A percentile compares a stretch with the other conserved stretches of the same genome.
Conservation (phyloP, 2,113 vertebrate species). For the Gallinago undulata region DNA sequence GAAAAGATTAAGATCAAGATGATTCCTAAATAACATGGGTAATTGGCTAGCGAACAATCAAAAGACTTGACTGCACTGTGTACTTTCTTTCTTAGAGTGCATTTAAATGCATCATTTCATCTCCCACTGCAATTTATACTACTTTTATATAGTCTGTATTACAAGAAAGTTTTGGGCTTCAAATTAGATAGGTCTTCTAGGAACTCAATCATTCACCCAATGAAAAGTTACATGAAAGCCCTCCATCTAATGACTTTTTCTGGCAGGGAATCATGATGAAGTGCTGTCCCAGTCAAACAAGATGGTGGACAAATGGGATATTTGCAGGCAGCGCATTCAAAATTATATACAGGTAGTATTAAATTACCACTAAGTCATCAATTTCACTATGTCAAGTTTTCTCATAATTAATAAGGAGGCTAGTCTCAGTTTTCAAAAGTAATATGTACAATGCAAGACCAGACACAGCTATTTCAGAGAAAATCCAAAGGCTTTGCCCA, state of each 20-base stretch:
- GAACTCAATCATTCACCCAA: not conserved
- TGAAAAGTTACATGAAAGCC: not conserved
- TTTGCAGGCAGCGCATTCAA: not conserved
- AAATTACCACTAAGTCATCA: not conserved
- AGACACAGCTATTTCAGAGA: not conserved
- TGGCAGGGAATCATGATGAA: not conserved
- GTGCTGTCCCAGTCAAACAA: not conserved
- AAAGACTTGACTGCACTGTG: not conserved
- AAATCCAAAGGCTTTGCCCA: not conserved
- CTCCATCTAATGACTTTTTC: not conserved
- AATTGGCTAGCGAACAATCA: slow-evolving; percentile 35
- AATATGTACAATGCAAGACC: not conserved
- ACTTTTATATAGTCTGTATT: not conserved
- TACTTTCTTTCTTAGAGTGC: not conserved
- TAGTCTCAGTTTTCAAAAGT: not conserved
- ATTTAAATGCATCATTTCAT: not conserved
- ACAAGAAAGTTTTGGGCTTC: slow-evolving; percentile 24
- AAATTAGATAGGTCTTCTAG: not conserved
- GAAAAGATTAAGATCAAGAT: not conserved
- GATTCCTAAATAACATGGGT: not conserved
- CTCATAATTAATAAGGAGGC: not conserved
- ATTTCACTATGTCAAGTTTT: not conserved
- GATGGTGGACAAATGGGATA: not conserved
- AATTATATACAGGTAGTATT: not conserved
- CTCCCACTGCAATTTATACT: slow-evolving; percentile 15